Conservation (phyloP, 2,113 vertebrate species). For the Zootoca vivipara region DNA sequence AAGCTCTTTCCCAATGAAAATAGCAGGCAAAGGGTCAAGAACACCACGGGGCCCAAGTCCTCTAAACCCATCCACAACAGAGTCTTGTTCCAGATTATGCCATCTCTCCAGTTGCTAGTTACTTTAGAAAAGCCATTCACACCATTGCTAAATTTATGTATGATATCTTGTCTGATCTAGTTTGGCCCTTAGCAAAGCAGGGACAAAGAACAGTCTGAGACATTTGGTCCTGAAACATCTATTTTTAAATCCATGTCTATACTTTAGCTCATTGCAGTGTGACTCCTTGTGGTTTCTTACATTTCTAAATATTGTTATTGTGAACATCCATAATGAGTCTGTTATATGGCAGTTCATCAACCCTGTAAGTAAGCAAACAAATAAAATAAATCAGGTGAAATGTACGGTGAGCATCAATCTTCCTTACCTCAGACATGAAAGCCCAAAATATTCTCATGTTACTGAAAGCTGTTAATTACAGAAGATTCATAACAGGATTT, state of each 20-base stretch:
- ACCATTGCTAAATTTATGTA: not conserved
- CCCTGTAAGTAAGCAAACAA: not conserved
- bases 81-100: not conserved
- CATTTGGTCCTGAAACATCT: not conserved
- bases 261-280: not conserved
- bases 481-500: slow-evolving; percentile 49
- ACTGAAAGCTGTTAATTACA: slow-evolving; percentile 63
- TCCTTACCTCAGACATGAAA: slow-evolving; percentile 43
- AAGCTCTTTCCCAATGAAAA: not conserved
- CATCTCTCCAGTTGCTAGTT: not conserved
- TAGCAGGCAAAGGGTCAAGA: not conserved
- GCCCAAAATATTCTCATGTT: slow-evolving; percentile 51
- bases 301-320: not conserved
- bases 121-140: not conserved
- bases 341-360: not conserved
- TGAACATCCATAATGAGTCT: not conserved
- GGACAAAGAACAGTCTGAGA: not conserved
- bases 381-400: not conserved
- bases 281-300: not conserved
- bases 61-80: not conserved
- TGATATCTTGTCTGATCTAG: not conserved
- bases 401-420: not conserved
- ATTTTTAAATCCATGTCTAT: not conserved
- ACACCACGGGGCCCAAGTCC: too few species aligned
- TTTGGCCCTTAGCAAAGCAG: not conserved